Percentiles rank a stretch among this genome's conserved stretches.
Evolutionary conservation across 2,113 vertebrate species (phyloP).

Genomic region (Coregonus clupeaformis): DNA sequence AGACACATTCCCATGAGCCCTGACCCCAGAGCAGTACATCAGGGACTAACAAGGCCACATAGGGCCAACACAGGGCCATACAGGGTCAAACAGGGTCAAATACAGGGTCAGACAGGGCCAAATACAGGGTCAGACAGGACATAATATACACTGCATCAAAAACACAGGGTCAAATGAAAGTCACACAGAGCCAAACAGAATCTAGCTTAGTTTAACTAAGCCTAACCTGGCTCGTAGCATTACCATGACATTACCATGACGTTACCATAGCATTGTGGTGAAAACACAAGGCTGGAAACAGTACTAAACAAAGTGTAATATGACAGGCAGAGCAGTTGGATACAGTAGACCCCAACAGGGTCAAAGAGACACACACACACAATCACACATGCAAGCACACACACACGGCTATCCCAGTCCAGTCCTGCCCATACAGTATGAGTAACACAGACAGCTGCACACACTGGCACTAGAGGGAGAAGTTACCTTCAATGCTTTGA

Average conservation of each 20-base stretch:
- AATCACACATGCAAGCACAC: no score
- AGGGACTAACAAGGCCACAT: background rate
- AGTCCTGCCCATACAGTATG: background rate
- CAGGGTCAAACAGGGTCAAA: no score
- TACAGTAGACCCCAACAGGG: no score
- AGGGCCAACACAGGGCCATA: background rate
- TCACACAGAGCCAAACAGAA: background rate
- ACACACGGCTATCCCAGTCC: no score
- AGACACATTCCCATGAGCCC: background rate
- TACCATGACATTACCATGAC: no score
- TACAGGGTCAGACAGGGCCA: background rate
- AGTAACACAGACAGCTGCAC: background rate
- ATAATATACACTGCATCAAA: no score
- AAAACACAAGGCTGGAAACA: background rate
- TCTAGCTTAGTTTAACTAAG: background rate
- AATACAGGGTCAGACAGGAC: background rate
- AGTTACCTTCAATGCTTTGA: background rate
- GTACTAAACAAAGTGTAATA: no score
- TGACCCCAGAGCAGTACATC: background rate
- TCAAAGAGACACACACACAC: no score
- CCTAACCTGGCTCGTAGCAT: no score
- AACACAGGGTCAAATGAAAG: slow-evolving; percentile 15
- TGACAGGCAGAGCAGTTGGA: no score
- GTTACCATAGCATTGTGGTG: background rate
- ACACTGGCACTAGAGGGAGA: background rate